These are phyloP conservation scores for Scaptomyza graminum DNA, from an alignment of 1,140 invertebrate species.

Conservation along the genomic window DNA sequence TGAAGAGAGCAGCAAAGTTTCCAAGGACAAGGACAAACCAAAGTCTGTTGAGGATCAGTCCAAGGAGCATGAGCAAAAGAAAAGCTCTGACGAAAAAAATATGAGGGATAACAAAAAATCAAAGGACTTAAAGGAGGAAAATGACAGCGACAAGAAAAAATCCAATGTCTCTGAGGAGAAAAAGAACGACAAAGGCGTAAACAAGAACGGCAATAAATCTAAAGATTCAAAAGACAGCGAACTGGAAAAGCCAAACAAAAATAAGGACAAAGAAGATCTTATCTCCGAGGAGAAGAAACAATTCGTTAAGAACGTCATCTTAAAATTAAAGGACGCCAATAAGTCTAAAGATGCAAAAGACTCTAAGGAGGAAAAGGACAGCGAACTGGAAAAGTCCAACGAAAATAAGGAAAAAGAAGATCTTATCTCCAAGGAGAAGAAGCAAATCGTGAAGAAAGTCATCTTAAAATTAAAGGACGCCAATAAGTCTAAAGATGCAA, in stretches of 20 bases:
- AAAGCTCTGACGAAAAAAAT: constrained; percentile 42
- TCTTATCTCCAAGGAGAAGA: constrained; percentile 61
- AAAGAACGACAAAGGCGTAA: constrained; percentile 24
- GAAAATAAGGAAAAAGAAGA: constrained; percentile 61
- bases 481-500: too few species aligned
- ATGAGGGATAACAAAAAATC: constrained; percentile 26
- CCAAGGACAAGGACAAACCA: constrained; percentile 49
- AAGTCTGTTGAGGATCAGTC: constrained; percentile 56
- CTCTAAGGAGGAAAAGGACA: constrained; percentile 38
- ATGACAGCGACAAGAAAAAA: constrained; percentile 31
- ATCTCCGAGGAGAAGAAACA: constrained; percentile 65
- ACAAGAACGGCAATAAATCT: constrained; percentile 16
- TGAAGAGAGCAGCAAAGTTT: constrained; percentile 56
- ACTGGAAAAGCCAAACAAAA: constrained; percentile 42
- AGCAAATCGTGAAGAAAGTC: constrained; percentile 61
- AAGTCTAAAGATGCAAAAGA: constrained; percentile 34
- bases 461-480: constrained; percentile 71
- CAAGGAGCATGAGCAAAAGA: constrained; percentile 60
- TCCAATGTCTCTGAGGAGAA: constrained; percentile 28
- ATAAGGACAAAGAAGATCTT: constrained; percentile 56
- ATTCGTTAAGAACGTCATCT: constrained; percentile 63
- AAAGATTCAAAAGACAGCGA: constrained; percentile 37
- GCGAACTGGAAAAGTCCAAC: constrained; percentile 39
- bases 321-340: constrained; percentile 71
- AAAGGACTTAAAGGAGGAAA: constrained; percentile 46